A percentile compares a stretch with the other conserved stretches of the same genome.
phyloP scores from a whole-genome alignment of 2,797 vertebrate genomes.

The Aldrovandia affinis region DNA sequence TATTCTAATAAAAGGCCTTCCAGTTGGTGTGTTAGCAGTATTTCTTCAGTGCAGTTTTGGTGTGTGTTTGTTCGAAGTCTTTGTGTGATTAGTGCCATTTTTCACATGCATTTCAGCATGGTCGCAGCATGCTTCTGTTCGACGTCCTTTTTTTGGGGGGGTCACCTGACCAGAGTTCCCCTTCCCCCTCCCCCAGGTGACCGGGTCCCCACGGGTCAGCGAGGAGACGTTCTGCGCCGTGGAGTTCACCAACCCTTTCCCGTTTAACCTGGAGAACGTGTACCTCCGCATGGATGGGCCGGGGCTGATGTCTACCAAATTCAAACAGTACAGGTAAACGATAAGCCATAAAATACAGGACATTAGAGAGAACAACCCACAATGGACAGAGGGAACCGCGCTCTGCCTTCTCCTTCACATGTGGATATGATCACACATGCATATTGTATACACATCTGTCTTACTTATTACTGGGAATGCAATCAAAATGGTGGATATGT shows the following conservation, averaged over 20 bases:
- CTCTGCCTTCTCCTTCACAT: neutral
- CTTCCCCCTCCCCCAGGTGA: conserved; percentile 70
- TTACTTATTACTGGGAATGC: neutral
- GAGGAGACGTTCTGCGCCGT: conserved; percentile 81
- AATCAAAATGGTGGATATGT: neutral
- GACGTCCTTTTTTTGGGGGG: no score
- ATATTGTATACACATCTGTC: neutral
- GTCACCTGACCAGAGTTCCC: neutral
- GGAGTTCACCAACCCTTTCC: conserved; percentile 89
- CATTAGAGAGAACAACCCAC: no score
- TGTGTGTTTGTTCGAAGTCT: neutral
- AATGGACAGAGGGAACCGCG: no score
- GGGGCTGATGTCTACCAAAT: conserved; percentile 72
- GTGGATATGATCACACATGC: neutral
- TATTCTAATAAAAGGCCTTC: neutral
- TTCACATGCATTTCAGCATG: neutral
- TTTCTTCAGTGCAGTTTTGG: neutral
- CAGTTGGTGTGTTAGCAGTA: neutral
- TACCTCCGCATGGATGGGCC: conserved; percentile 85
- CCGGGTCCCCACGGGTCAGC: conserved; percentile 63
- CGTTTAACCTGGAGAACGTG: conserved; percentile 75
- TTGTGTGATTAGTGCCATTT: neutral
- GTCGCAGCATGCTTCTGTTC: neutral
- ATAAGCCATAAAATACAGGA: neutral
- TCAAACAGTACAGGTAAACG: conserved; percentile 82